phyloP scores from a whole-genome alignment of 2,113 vertebrate species.

The Anolis sagrei region DNA sequence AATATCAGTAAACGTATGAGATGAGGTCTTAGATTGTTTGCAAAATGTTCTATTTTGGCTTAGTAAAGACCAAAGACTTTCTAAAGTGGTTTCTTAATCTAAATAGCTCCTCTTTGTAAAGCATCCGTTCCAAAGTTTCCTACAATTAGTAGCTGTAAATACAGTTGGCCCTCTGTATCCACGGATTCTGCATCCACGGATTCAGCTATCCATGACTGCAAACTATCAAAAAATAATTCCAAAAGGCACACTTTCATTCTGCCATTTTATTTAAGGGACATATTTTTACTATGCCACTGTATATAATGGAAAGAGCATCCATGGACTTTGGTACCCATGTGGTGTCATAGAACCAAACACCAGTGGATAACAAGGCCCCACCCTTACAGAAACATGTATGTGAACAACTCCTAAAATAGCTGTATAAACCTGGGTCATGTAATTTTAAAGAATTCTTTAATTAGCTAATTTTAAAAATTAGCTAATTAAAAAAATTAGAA shows the following conservation, averaged over 20 bases:
- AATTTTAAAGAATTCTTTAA: conserved; percentile 1
- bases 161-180: too few species aligned
- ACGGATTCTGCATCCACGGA: too few species aligned
- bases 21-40: neutral
- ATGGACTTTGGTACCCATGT: too few species aligned
- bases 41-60: neutral
- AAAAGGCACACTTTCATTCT: too few species aligned
- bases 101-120: neutral
- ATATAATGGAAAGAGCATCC: too few species aligned
- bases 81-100: neutral
- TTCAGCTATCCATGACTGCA: too few species aligned
- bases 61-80: neutral
- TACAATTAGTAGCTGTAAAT: too few species aligned
- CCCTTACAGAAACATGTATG: accelerated
- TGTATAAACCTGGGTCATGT: accelerated
- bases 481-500: too few species aligned
- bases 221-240: neutral
- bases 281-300: too few species aligned
- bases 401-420: neutral
- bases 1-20: conserved; percentile 19
- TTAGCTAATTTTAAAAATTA: too few species aligned
- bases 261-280: too few species aligned
- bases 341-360: too few species aligned
- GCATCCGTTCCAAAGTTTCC: neutral
- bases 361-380: neutral